Base-by-base conservation (phyloP, 2,888 invertebrate genomes). In the Heteromurus nitidus region DNA sequence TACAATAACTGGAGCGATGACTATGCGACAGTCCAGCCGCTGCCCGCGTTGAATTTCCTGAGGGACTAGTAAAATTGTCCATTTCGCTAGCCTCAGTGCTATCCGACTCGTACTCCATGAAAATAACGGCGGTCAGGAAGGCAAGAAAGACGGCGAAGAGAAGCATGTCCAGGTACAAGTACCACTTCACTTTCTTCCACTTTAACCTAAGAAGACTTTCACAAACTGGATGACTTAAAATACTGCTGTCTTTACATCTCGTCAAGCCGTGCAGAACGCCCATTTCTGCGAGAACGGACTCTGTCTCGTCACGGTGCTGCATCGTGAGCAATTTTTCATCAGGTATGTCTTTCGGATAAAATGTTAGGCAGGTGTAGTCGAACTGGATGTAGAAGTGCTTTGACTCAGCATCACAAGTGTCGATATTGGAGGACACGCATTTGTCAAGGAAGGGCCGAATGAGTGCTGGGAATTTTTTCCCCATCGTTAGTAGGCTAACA, bases 181-280 rank as follows among this genome's bases (percentile, higher is more conserved):
- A 87, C 87, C 87, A 87, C 70, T 87, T 86, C 31, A 87, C 87
- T 82, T 87, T 87, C 65, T 87, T 87, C 87, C 87, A 87, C 74
- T 87, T 87, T 30, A 87, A 82, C 55, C 87, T 68, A 9, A 87
- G 76, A 47, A 87, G 85, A 79, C 86, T 87, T 80, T 87, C 87
- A 75, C 87, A 87, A 47, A 87, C 86, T n/a, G 87, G 87, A 70
- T 87, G 87, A 84, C 85, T 85, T 9, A 87, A 58, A 9, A 87
- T 87, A 53, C 85, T 85, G 16, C 85, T 85, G 75, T 87, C 87
- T 69, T 85, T 86, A 53, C 86, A 87, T 55, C 85, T 44, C 7
- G 87, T 87, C 16, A 87, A 64, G 3, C 86, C 87, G 55, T 87
- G 86, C 9, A 87, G 83, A 9, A 87, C 87, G 1, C 87, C 87